Conservation (phyloP, 2,888 invertebrate species). For the Cantharis flavilabris region DNA sequence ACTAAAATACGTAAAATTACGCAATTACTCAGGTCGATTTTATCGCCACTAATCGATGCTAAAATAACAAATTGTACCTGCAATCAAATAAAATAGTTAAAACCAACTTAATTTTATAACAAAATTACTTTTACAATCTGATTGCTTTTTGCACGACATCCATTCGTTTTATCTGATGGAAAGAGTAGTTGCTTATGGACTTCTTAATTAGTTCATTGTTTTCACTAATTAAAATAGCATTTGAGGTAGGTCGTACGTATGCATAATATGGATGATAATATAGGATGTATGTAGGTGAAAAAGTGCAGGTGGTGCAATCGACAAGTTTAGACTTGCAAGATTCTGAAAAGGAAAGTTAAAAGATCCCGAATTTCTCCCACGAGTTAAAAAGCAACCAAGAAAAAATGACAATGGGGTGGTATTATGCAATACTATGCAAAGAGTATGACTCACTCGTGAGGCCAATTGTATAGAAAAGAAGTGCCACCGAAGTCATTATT, state of each 20-base stretch:
- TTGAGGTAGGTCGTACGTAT: not conserved
- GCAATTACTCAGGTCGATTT: slow-evolving; percentile 2
- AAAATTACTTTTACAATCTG: not conserved
- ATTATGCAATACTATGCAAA: not conserved
- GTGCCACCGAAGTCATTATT: not conserved
- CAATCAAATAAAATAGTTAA: not conserved
- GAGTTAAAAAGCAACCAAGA: not conserved
- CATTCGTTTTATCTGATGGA: not conserved
- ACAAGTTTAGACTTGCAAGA: not conserved
- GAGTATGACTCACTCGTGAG: not conserved
- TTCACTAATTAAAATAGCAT: not conserved
- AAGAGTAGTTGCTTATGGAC: not conserved
- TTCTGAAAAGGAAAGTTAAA: not conserved
- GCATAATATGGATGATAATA: not conserved
- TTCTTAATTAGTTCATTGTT: not conserved
- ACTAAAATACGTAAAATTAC: slow-evolving; percentile 7
- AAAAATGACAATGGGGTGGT: not conserved
- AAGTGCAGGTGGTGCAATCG: not conserved
- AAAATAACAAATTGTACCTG: not conserved
- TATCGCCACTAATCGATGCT: not conserved
- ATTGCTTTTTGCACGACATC: not conserved
- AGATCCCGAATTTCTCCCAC: not conserved
- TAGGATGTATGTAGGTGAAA: not conserved
- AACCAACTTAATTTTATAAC: not conserved
- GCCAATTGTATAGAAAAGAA: not conserved